Evolutionary conservation across 2,888 invertebrate genomes (phyloP).

Genomic region (Hermaeophaga mercurialis): DNA sequence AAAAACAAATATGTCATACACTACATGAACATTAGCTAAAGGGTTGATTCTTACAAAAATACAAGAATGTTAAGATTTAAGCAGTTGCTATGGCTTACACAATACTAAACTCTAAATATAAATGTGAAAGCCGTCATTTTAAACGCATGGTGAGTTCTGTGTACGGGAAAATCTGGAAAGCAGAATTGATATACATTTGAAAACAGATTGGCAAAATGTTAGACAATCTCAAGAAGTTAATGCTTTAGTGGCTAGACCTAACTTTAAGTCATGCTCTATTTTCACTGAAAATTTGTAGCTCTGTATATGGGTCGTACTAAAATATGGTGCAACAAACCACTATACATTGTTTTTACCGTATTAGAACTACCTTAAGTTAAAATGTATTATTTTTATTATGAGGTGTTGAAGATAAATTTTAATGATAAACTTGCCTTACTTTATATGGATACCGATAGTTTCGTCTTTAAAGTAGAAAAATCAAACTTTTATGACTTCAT

Average conservation of each 20-base stretch:
- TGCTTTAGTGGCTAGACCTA: constrained; percentile 39
- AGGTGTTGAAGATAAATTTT: not conserved
- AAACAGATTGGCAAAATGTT: constrained; percentile 47
- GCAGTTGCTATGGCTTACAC: constrained; percentile 50
- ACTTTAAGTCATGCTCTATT: constrained; percentile 47
- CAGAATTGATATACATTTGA: constrained; percentile 46
- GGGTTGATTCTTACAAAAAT: constrained; percentile 5
- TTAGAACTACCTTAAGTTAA: not conserved
- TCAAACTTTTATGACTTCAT: constrained; percentile 49
- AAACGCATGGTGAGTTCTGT: constrained; percentile 54
- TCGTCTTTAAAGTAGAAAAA: constrained; percentile 44
- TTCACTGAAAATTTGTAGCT: constrained; percentile 47
- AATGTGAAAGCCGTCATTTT: constrained; percentile 53
- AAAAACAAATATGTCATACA: constrained; percentile 4
- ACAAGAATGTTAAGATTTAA: constrained; percentile 40
- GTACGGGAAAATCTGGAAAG: constrained; percentile 55
- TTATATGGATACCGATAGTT: not conserved
- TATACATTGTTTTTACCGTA: constrained; percentile 37
- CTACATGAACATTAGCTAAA: constrained; percentile 3
- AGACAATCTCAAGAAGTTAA: constrained; percentile 39
- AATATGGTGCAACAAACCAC: constrained; percentile 44
- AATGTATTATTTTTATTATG: constrained; percentile 8
- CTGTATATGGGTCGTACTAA: constrained; percentile 42
- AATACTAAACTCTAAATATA: constrained; percentile 46
- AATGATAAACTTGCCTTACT: not conserved